Evolutionary conservation across 1,140 invertebrate species (phyloP), one percentile per base, ranked within the genome.

Genomic region (Galleria mellonella): DNA sequence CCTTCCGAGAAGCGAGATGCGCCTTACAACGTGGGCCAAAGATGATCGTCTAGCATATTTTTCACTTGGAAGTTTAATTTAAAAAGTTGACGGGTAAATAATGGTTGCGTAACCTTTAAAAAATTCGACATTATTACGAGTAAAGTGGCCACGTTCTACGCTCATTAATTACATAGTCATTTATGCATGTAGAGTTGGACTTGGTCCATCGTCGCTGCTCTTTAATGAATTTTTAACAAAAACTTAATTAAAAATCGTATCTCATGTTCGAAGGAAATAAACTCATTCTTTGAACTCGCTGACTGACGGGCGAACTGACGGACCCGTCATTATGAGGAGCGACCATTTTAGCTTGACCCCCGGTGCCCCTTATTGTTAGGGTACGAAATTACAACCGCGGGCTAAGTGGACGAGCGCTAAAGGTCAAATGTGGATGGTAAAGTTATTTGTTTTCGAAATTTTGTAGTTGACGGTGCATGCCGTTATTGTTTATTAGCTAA

Each of bases 181-280:
- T 79, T 78, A 74, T 74, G 71, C 72, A 73, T 72, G 60, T 68
- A 73, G 60, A 61, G 52, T 43, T 43, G 48, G 51, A 53, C 32
- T 55, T 58, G 47, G 48, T 51, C 45, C 48, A 49, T 62, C 62
- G 63, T 67, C 63, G 63, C 53, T 47, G 66, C 51, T 65, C 55
- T 73, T 71, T 78, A 81, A 82, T 82, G 81, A 74, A 75, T 82
- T 82, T 74, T 74, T 72, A 82, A 84, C 81, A 82, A 84, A 84
- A 84, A 82, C 77, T 82, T 84, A 84, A 84, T 84, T 84, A 84
- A 84, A 84, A 82, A 81, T 76, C 68, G 72, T 83, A 82, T 81
- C 76, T 81, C 70, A 62, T 65, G 73, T 71, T 73, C 72, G 72
- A 74, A 83, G 81, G 81, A 84, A 84, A 84, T 84, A 78, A 84